phyloP scores from a whole-genome alignment of 1,140 invertebrate genomes.

The Drosophila santomea region DNA sequence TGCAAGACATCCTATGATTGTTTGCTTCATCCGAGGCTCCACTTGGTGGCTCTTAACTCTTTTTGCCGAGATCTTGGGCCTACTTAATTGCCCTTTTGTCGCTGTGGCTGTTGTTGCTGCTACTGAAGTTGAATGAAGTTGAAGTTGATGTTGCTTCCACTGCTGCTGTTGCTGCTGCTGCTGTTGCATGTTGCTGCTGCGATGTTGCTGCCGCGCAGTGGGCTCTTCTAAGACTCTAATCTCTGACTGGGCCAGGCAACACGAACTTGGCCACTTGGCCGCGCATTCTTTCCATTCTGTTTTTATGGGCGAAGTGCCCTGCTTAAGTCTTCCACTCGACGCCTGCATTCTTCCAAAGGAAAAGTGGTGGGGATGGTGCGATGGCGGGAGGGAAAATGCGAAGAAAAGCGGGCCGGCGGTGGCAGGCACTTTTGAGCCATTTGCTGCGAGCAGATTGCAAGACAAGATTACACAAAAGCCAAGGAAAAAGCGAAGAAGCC shows the following conservation, averaged over 20 bases:
- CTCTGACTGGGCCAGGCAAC: conserved; percentile 49
- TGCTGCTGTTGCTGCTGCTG: conserved; percentile 12
- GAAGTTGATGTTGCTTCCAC: neutral
- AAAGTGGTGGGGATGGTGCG: conserved; percentile 19
- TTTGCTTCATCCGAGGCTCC: neutral
- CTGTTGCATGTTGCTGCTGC: conserved; percentile 11
- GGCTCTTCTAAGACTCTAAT: conserved; percentile 63
- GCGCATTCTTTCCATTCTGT: conserved; percentile 74
- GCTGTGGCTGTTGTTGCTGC: conserved; percentile 18
- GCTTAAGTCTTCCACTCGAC: conserved; percentile 77
- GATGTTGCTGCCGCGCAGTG: conserved; percentile 31
- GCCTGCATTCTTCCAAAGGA: conserved; percentile 65
- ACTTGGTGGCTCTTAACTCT: conserved; percentile 4
- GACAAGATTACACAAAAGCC: conserved; percentile 70
- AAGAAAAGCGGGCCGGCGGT: neutral
- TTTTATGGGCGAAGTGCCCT: conserved; percentile 74
- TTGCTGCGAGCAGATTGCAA: conserved; percentile 72
- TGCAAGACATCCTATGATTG: neutral
- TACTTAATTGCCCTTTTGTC: conserved; percentile 50
- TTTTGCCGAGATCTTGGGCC: conserved; percentile 6
- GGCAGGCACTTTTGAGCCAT: conserved; percentile 73
- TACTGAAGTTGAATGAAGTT: neutral
- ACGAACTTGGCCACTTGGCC: conserved; percentile 79
- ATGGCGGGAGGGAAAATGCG: neutral
- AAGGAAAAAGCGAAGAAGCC: conserved; percentile 19